Evolutionary conservation across 2,113 vertebrate genomes (phyloP), one percentile per base, ranked within the genome.

Genomic region (Willisornis vidua): DNA sequence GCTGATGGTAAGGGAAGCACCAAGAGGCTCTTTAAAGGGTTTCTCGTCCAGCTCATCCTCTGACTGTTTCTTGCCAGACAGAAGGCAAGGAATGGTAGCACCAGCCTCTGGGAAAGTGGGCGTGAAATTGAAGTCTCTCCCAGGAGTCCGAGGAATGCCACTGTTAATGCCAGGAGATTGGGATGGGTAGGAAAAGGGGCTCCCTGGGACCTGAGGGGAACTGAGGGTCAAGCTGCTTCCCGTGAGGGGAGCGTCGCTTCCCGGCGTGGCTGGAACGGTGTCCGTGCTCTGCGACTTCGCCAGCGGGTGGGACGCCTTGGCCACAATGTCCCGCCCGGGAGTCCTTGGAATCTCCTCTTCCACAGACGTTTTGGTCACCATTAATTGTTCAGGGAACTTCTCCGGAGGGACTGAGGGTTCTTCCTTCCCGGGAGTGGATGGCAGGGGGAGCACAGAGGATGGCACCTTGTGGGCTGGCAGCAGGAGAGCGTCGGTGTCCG

Each of bases 171-270:
- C 97, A 4, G 99, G 99, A 57, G 99, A 99, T 39, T 99, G 99
- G 52, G 99, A 98, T 3, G 99, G 99, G 97, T 99, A 99, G 58
- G 99, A 99, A 77, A 99, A 99, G 70, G 99, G 99, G 96, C 99
- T 99, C 70, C 98, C 98, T 4, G 98, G 99, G 92, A 99, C 98
- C 92, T 99, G 99, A 8, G 99, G 99, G 65, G 99, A 99, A 96
- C 98, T 98, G 62, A 99, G 98, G 20, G 98, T 96, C 96, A 99
- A 94, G 94, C 98, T 98, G 95, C 98, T 99, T 29, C 98, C 99
- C 0, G 98, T 99, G 18, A 99, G 98, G 1, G 99, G 99, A 45
- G 98, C 98, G 6, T 99, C 99, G 4, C 99, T 98, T 7, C 99
- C 98, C 0, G 99, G 99, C 0, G 99, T 99, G 80, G 97, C 98